Evolutionary conservation across 2,113 vertebrate genomes (phyloP).

Genomic region (Xiphorhynchus elegans): DNA sequence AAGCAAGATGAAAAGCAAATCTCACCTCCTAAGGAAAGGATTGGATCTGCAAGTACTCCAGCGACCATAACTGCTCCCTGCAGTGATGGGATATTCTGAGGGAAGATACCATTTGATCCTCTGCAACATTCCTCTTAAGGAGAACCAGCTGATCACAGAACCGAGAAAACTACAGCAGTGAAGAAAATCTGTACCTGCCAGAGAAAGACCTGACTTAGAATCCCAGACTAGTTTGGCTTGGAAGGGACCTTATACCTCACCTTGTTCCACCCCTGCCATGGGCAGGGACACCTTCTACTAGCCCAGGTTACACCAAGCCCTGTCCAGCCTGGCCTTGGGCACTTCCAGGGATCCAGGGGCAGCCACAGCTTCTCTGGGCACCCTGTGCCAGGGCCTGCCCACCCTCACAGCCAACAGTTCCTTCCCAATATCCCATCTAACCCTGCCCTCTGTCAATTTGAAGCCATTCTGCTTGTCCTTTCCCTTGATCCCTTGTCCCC

Average conservation of each 20-base stretch:
- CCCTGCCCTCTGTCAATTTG: fast-evolving
- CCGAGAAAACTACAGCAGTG: slow-evolving; percentile 74
- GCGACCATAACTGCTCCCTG: not conserved
- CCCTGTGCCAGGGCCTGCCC: fast-evolving
- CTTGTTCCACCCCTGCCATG: not conserved
- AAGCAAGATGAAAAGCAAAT: not conserved
- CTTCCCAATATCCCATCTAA: fast-evolving
- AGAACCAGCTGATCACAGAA: slow-evolving; percentile 57
- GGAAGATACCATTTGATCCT: not conserved
- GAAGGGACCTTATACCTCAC: fast-evolving
- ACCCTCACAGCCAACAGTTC: fast-evolving
- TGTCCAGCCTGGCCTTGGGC: fast-evolving
- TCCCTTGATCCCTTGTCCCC: not conserved
- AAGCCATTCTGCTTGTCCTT: not conserved
- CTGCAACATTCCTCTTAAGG: slow-evolving; percentile 14
- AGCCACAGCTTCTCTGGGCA: not conserved
- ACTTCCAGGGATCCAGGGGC: not conserved
- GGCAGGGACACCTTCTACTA: not conserved
- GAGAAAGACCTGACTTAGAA: not conserved
- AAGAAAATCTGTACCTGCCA: slow-evolving; percentile 78
- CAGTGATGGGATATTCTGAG: not conserved
- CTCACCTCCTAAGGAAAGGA: fast-evolving
- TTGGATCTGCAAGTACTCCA: fast-evolving
- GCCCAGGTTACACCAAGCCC: not conserved
- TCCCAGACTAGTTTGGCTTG: not conserved